Evolutionary conservation across 2,888 invertebrate species (phyloP).

Genomic region (Lacanobia oleracea): DNA sequence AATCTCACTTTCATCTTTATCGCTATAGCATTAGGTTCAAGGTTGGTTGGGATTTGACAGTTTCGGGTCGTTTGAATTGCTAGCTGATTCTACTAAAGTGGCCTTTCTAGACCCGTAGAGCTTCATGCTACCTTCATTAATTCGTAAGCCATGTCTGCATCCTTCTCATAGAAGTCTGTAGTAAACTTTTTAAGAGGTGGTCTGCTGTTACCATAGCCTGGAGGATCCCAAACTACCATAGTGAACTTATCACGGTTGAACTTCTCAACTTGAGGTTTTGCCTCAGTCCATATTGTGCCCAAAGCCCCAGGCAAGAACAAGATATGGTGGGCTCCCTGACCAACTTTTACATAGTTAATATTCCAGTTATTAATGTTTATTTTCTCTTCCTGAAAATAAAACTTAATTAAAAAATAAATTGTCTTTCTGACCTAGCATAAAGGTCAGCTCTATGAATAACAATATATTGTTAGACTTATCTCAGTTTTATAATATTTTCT

Average conservation of each 20-base stretch:
- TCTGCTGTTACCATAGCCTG: constrained; percentile 96
- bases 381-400: constrained; percentile 90
- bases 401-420: not conserved
- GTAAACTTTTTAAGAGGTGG: constrained; percentile 94
- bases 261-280: constrained; percentile 93
- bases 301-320: constrained; percentile 95
- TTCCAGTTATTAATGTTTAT: constrained; percentile 91
- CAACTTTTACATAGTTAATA: constrained; percentile 91
- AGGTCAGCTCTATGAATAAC: not conserved
- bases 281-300: constrained; percentile 96
- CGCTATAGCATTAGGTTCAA: no score
- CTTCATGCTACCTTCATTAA: constrained; percentile 92
- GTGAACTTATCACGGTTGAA: constrained; percentile 92
- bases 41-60: no score
- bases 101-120: not conserved
- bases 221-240: constrained; percentile 95
- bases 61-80: no score
- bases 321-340: constrained; percentile 91
- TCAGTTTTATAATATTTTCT: not conserved
- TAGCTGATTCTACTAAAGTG: no score
- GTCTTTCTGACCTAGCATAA: not conserved
- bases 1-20: no score
- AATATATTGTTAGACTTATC: not conserved
- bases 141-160: constrained; percentile 93
- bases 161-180: constrained; percentile 93